Base-by-base conservation (phyloP, 2,113 vertebrate species). In the Gallinago paraguaiae region DNA sequence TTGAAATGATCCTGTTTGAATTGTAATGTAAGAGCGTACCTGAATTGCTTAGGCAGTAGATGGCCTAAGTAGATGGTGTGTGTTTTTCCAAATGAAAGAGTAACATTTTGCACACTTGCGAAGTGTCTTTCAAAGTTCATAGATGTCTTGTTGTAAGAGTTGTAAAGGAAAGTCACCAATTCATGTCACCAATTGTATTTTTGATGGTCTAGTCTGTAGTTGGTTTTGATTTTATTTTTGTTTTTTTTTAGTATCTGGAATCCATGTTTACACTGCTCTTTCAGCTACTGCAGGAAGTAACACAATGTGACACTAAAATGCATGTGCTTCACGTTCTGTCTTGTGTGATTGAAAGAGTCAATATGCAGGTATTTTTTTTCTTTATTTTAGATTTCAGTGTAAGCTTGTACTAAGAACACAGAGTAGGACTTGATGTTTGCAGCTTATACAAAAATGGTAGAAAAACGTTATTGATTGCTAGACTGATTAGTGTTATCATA, bases 271-370 rank as follows among this genome's bases (percentile, higher is more conserved):
- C 98, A 24, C 98, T 99, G 83, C 98, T 99, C 80, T 99, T 99
- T 97, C 99, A 99, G 89, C 95, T 99, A 53, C 96, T 99, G 91
- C 99, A 99, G 96, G 99, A 99, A 98, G 99, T 99, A 93, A 99
- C 98, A 3, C 98, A 99, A 23, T 99, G 99, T 70, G 99, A 99
- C 96, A 99, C 99, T n/a, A 99, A 99, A 97, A 99, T 99, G 99
- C 99, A 99, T 75, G 98, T 99, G 90, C 98, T 99, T 91, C 99
- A 99, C 28, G 99, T 99, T 89, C 98, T 99, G 71, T 99, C 99
- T 87, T 99, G 99, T 86, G 99, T 99, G 95, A 99, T 99, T 31
- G 99, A 99, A 97, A 98, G 99, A 98, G 99, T 99, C 75, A 98
- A 98, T 91, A 96, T 98, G 63, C 99, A 99, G 99, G 99, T 99